These are phyloP conservation scores for Crotalus horridus DNA, from an alignment of 2,113 vertebrate genomes.

Conservation along the genomic window DNA sequence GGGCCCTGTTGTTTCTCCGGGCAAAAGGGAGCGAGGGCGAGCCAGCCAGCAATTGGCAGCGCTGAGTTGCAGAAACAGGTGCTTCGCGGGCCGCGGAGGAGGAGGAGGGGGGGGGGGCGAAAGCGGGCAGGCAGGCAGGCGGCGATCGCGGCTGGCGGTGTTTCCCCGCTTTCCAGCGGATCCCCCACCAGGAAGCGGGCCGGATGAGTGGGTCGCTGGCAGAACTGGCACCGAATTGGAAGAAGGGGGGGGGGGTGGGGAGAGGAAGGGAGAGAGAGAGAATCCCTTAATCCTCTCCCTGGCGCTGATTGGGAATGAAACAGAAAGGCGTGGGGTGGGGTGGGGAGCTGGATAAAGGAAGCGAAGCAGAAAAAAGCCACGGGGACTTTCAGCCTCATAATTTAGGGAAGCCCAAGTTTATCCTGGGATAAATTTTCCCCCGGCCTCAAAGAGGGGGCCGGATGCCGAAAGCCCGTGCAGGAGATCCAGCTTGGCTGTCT, in stretches of 20 bases:
- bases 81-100: conserved; percentile 15
- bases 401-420: not conserved
- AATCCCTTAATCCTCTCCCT: not conserved
- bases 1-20: not conserved
- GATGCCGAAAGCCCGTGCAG: not conserved
- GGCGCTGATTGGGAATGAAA: conserved; percentile 18
- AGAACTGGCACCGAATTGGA: not conserved
- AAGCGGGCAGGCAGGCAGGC: not conserved
- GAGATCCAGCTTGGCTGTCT: conserved; percentile 7
- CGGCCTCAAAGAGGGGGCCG: too few relatives aligned
- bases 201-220: not conserved
- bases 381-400: not conserved
- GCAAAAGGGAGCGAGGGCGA: not conserved
- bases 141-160: not conserved
- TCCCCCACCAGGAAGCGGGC: not conserved
- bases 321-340: not conserved
- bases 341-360: not conserved
- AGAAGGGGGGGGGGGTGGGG: too few relatives aligned
- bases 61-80: conserved; percentile 60
- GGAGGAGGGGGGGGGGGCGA: not conserved
- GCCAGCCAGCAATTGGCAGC: not conserved
- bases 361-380: not conserved
- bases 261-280: rapidly evolving
- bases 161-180: not conserved
- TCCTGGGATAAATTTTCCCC: rapidly evolving